Evolutionary conservation across 2,888 invertebrate genomes (phyloP).

Genomic region (Drosophila dives): DNA sequence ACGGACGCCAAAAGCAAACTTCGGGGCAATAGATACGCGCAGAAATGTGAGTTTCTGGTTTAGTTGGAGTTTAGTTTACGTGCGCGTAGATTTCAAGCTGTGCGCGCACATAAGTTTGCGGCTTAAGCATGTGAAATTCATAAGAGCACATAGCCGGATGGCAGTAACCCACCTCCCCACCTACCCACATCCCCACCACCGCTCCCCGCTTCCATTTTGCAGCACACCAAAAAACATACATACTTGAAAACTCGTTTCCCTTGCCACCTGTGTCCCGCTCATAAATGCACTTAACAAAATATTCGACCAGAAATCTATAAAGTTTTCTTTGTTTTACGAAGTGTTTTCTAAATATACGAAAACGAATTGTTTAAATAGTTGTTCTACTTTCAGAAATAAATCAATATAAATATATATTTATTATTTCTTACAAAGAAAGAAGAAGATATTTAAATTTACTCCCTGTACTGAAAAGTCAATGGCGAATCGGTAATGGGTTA

Average conservation of each 20-base stretch:
- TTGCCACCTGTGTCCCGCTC: constrained; percentile 13
- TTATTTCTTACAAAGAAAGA: not conserved
- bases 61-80: constrained; percentile 77
- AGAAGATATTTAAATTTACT: not conserved
- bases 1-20: constrained; percentile 38
- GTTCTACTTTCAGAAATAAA: not conserved
- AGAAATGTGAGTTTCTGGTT: constrained; percentile 48
- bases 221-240: not conserved
- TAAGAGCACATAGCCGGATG: constrained; percentile 63
- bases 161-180: not conserved
- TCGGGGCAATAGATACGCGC: constrained; percentile 34
- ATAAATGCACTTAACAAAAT: not conserved
- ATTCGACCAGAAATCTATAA: not conserved
- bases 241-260: constrained; percentile 15
- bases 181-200: not conserved
- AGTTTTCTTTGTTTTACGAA: not conserved
- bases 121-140: constrained; percentile 81
- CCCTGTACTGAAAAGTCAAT: not conserved
- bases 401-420: not conserved
- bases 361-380: not conserved
- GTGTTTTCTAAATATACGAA: not conserved
- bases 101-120: constrained; percentile 79
- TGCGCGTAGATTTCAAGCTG: constrained; percentile 80
- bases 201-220: not conserved
- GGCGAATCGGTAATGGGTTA: too few relatives aligned